Evolutionary conservation across 92 coral and sea anemone genomes (phyloP).

Genomic region (Zoanthus gigantus): DNA sequence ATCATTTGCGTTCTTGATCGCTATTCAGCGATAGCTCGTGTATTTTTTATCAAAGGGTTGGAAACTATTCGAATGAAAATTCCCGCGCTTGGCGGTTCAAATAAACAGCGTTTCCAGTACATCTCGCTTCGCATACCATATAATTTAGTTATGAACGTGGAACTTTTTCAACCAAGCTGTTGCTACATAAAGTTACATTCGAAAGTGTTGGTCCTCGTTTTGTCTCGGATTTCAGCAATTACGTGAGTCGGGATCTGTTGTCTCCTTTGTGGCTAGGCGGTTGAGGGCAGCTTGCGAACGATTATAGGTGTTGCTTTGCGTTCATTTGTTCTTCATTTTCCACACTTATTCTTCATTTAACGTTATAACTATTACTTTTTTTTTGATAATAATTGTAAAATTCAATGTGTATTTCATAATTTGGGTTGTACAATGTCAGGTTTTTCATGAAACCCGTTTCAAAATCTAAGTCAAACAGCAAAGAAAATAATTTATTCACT

Average conservation of each 20-base stretch:
- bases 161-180: neutral
- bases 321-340: neutral
- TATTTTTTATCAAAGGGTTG: constrained; percentile 22
- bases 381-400: neutral
- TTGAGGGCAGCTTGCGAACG: constrained; percentile 11
- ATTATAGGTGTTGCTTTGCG: neutral
- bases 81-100: constrained; percentile 49
- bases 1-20: neutral
- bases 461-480: neutral
- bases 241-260: constrained; percentile 16
- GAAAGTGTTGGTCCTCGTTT: neutral
- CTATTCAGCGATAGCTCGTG: constrained; percentile 4
- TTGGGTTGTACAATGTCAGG: neutral
- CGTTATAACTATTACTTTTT: neutral
- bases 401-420: neutral
- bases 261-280: constrained; percentile 43
- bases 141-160: neutral
- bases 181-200: neutral
- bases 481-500: constrained; percentile 34
- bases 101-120: constrained; percentile 35
- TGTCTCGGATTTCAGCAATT: constrained; percentile 7
- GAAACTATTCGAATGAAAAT: constrained; percentile 37
- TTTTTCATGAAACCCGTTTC: neutral
- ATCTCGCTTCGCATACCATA: neutral
- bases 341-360: neutral